Evolutionary conservation across 37 sponge, comb jelly and placozoan species (phyloP), one percentile per base, ranked within the genome.

Genomic region (Hormiphora californensis): DNA sequence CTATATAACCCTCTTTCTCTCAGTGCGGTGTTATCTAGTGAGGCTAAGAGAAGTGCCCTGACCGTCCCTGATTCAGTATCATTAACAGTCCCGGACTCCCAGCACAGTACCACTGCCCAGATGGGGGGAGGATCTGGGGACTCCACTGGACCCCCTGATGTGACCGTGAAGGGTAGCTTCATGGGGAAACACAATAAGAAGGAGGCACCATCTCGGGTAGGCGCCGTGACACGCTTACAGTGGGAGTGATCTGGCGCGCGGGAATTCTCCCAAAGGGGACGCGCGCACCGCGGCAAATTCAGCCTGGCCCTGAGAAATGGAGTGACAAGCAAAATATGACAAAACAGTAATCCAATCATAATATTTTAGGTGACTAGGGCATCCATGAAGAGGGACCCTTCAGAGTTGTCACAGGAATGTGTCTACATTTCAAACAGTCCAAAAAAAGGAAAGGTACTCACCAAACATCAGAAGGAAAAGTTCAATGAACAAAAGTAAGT

Each of bases 21-120:
- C 81, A 73, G 81, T n/a, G 41, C 46, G 9, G 81, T 73, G 9
- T 19, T 73, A 43, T n/a, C 40, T 4, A 33, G 38, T 19, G 81
- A 73, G 38, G 81, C 81, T 4, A 73, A 73, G 38, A 33, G 81
- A 73, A 73, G 81, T 41, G 41, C 44, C 0, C 81, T 73, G 81
- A 73, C 43, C 4, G 81, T 73, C 12, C 81, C 81, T 1, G 43
- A 41, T 17, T 5, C 44, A 4, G 43, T 46, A 43, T 23, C 35
- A 1, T 40, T 73, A 0, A 28, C 81, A 27, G 46, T 73, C 4
- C 7, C 9, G 38, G 7, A 27, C 11, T 23, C 25, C 23, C 22
- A 19, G 7, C 27, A 41, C 17, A 73, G 81, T 21, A 43, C 40
- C 12, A 73, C 44, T 23, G 43, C 81, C n/a, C 46, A 73, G 25